A percentile compares a stretch with the other conserved stretches of the same genome.
These are phyloP conservation scores for Rhyacophila evoluta DNA, from an alignment of 2,888 invertebrate genomes.

Conservation along the genomic window DNA sequence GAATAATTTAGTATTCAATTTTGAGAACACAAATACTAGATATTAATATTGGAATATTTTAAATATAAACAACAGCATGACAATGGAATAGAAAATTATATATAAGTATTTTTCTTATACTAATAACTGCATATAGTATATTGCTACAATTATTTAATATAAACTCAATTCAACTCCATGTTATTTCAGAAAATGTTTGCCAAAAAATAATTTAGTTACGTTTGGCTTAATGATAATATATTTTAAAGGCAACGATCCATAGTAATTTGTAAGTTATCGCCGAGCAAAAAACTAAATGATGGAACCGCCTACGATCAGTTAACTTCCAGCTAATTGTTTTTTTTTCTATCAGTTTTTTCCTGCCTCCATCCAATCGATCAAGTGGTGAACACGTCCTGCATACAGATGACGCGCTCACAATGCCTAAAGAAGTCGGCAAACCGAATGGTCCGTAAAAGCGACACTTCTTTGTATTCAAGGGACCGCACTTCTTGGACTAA, in stretches of 20 bases:
- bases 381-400: conserved; percentile 32
- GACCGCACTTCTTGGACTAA: conserved; percentile 27
- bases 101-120: no score
- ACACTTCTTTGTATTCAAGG: conserved; percentile 43
- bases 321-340: conserved; percentile 33
- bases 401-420: conserved; percentile 43
- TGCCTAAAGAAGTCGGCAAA: conserved; percentile 30
- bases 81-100: no score
- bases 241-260: not conserved
- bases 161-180: no score
- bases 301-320: conserved; percentile 17
- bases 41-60: no score
- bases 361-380: conserved; percentile 47
- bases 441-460: conserved; percentile 32
- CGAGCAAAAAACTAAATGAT: not conserved
- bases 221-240: not conserved
- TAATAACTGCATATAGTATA: no score
- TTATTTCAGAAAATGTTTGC: no score
- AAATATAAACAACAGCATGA: no score
- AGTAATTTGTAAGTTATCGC: not conserved
- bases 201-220: no score
- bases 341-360: conserved; percentile 40
- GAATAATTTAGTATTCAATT: no score
- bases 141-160: no score
- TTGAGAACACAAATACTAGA: no score